Conservation (phyloP, 2,113 vertebrate species). For the Amblyopsis rosae region DNA sequence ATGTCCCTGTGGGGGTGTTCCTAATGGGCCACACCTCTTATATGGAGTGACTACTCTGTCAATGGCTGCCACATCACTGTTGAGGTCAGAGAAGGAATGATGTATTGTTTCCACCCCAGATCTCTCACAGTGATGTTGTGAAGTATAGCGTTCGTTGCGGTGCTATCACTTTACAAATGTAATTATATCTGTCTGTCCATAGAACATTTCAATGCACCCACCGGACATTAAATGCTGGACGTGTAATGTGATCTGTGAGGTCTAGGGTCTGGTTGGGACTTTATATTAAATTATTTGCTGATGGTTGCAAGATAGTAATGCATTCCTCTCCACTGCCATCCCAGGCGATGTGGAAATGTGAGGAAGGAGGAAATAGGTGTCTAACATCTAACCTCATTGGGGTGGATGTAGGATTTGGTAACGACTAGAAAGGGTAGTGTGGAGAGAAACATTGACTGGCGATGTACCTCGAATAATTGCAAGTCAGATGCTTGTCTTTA, state of each 20-base stretch:
- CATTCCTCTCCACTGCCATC: conserved; percentile 49
- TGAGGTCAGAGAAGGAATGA: conserved; percentile 13
- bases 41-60: not conserved
- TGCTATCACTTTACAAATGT: conserved; percentile 52
- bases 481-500: no score
- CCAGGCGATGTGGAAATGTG: conserved; percentile 31
- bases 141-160: conserved; percentile 35
- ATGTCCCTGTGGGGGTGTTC: conserved; percentile 4
- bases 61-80: not conserved
- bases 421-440: not conserved
- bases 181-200: conserved; percentile 29
- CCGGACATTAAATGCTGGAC: conserved; percentile 30
- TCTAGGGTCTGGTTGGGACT: conserved; percentile 40
- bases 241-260: conserved; percentile 50
- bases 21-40: not conserved
- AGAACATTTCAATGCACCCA: conserved; percentile 20
- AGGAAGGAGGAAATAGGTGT: conserved; percentile 9
- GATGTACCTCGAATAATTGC: not conserved
- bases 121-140: conserved; percentile 33
- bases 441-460: not conserved
- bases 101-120: conserved; percentile 25
- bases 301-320: conserved; percentile 49
- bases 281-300: conserved; percentile 54
- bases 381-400: not conserved
- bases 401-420: conserved; percentile 3